Percentiles rank a stretch among this genome's conserved stretches.
Evolutionary conservation across 2,888 invertebrate genomes (phyloP).

Genomic region (Clostera curtula): DNA sequence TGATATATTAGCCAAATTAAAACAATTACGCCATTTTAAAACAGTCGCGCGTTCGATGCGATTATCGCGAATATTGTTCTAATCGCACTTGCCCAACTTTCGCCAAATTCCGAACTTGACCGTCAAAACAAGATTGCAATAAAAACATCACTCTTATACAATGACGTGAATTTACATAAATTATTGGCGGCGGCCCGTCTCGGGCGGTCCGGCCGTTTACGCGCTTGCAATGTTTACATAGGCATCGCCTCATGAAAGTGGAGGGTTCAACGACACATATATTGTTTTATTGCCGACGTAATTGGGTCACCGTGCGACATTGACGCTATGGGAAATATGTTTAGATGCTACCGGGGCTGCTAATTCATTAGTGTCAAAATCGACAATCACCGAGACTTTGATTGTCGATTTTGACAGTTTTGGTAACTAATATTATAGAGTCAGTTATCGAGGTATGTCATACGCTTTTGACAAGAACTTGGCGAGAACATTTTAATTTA

Average conservation of each 20-base stretch:
- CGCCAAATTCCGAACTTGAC: slow-evolving; percentile 63
- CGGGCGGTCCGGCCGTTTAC: slow-evolving; percentile 38
- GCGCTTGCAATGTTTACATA: slow-evolving; percentile 68
- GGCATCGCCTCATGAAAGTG: slow-evolving; percentile 40
- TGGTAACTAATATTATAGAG: too few relatives aligned
- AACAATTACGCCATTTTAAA: too few relatives aligned
- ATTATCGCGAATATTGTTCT: slow-evolving; percentile 25
- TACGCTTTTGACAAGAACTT: too few relatives aligned
- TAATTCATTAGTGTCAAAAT: too few relatives aligned
- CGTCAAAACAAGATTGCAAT: slow-evolving; percentile 66
- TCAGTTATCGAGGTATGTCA: too few relatives aligned
- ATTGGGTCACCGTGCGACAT: slow-evolving; percentile 63
- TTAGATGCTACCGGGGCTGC: too few relatives aligned
- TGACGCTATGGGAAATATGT: slow-evolving; percentile 51
- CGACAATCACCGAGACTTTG: too few relatives aligned
- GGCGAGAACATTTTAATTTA: too few relatives aligned
- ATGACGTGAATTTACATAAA: slow-evolving; percentile 72
- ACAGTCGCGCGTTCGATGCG: slow-evolving; percentile 8
- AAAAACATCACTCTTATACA: slow-evolving; percentile 67
- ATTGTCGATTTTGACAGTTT: too few relatives aligned
- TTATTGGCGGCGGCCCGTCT: slow-evolving; percentile 65
- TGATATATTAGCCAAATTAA: too few relatives aligned
- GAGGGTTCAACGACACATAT: slow-evolving; percentile 66
- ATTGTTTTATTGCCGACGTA: slow-evolving; percentile 67
- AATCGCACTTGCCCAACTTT: slow-evolving; percentile 49